Percentiles rank a stretch among this genome's conserved stretches.
phyloP scores from a whole-genome alignment of 2,888 invertebrate genomes.

The Dasysyrphus tricinctus region DNA sequence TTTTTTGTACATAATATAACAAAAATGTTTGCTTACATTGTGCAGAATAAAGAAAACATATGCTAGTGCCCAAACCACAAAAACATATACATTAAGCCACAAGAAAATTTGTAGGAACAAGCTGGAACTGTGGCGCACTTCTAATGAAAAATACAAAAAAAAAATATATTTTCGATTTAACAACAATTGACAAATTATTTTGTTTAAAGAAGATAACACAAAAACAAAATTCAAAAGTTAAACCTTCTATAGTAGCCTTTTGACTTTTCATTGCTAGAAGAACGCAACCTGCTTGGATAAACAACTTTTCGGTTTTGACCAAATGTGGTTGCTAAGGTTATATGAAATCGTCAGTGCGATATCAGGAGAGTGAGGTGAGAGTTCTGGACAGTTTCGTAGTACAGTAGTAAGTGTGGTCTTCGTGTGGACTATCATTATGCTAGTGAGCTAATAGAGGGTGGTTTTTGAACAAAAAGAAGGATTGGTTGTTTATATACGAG shows the following conservation, averaged over 20 bases:
- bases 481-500: slow-evolving; percentile 19
- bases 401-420: slow-evolving; percentile 34
- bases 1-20: slow-evolving; percentile 81
- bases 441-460: slow-evolving; percentile 22
- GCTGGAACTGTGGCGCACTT: slow-evolving; percentile 81
- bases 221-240: slow-evolving; percentile 10
- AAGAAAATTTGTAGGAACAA: slow-evolving; percentile 92
- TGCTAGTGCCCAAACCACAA: slow-evolving; percentile 87
- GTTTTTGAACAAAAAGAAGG: slow-evolving; percentile 10
- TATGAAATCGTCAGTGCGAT: slow-evolving; percentile 4
- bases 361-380: slow-evolving; percentile 24
- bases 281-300: slow-evolving; percentile 49
- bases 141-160: slow-evolving; percentile 70
- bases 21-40: slow-evolving; percentile 77
- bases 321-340: slow-evolving; percentile 63
- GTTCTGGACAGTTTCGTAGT: slow-evolving; percentile 21
- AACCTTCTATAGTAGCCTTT: slow-evolving; percentile 65
- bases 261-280: slow-evolving; percentile 66
- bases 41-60: slow-evolving; percentile 79
- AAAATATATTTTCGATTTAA: neutral
- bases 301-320: slow-evolving; percentile 60
- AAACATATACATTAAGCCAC: slow-evolving; percentile 91
- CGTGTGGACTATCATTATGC: slow-evolving; percentile 48
- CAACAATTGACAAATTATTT: slow-evolving; percentile 29
- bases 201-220: slow-evolving; percentile 5